Evolutionary conservation across 2,888 invertebrate genomes (phyloP), one percentile per base, ranked within the genome.

Genomic region (Eurytoma adleriae): DNA sequence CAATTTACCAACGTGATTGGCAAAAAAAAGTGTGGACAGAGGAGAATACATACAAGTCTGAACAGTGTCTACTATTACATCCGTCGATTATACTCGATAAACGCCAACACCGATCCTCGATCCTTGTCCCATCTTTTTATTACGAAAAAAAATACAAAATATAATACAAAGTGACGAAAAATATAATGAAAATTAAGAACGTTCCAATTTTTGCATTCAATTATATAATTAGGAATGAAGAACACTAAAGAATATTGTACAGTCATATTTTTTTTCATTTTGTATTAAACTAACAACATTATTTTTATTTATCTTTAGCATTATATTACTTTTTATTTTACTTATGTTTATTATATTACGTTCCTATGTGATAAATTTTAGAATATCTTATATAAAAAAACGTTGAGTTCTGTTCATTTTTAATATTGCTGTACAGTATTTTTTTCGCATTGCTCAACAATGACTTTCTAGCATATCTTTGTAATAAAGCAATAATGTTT

Each of bases 1-100:
- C 85, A 85, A 84, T 83, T 84, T 85, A 86, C 85, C 84, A 86
- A 84, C 84, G 83, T 85, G 83, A 86, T 87, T 87, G 85, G 84
- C 85, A 86, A 84, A 64, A 85, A 83, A 84, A 84, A 83, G 82
- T 85, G 85, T 89, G 87, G 87, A 88, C 86, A 84, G 84, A 89
- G 89, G 88, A 89, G 89, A 89, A 89, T 88, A 89, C 88, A 89
- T 87, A 89, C 88, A 89, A 89, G 89, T 89, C 89, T 89, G 89
- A 89, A 89, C 88, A 89, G 87, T 88, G 87, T 89, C 87, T 89
- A 87, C 86, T 87, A 85, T 84, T 88, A 86, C 86, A 85, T 87
- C 84, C 86, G 83, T 88, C 86, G 86, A 86, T 87, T 86, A 83
- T 86, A 86, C 85, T 84, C 80, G 80, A 81, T 70, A 82, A 77